Base-by-base conservation (phyloP, 2,888 invertebrate species). In the Cylloceria caligata region DNA sequence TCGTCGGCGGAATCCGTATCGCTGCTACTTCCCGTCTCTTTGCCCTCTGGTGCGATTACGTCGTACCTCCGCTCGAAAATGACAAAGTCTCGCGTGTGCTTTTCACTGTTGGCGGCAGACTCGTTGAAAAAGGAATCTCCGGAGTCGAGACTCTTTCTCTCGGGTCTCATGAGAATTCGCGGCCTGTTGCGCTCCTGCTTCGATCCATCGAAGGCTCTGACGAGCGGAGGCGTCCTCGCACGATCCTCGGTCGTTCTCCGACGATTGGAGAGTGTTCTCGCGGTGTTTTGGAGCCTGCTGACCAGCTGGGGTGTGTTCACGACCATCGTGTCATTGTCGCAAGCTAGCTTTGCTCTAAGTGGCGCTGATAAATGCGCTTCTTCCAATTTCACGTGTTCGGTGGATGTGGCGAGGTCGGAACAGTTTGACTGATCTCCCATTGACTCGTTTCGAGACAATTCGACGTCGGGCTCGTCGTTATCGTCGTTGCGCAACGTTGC, bases 331-430 rank as follows among this genome's bases (percentile, higher is more conserved):
- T n/a, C 49, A 13, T 81, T 80, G 57, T 86, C 83, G 64, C 82
- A 79, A 81, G 85, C 86, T 91, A 92, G 85, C 89, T 91, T 88
- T 92, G 92, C 85, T 92, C 90, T 85, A 92, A 87, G 83, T 92
- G 92, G 91, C 92, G 92, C 91, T 92, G 92, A 83, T 90, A 92
- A 77, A 92, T 92, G 92, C 91, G 92, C 91, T 92, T 93, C 92
- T 92, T 93, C 92, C 92, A 93, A 91, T 92, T 92, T 92, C 92
- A 92, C 90, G 92, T 92, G 88, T 89, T 91, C 90, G 89, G 87
- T 78, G 89, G 88, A 84, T 71, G 89, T 81, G 85, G 83, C 84
- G 87, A 83, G 71, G 69, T 76, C 85, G 86, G 85, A 55, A 68
- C 83, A 83, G 85, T 71, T 82, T 82, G 84, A 45, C 24, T 45